These are phyloP conservation scores for Mormoops blainvillei DNA, from an alignment of 2,113 vertebrate genomes.

Conservation along the genomic window DNA sequence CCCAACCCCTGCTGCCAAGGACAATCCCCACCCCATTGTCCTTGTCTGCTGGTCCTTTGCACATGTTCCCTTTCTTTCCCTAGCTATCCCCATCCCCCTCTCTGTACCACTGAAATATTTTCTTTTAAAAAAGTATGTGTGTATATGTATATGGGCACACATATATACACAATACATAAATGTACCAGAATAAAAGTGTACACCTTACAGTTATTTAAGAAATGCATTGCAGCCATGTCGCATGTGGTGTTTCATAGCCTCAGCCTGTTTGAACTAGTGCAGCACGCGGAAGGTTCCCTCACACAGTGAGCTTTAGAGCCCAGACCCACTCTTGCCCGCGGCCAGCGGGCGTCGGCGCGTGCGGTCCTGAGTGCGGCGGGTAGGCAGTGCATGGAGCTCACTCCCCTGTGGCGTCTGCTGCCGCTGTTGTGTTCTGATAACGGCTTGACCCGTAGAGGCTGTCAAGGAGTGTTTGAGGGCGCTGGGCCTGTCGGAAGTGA, in stretches of 20 bases:
- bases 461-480: not conserved
- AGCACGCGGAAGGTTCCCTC: not conserved
- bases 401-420: not conserved
- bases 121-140: not conserved
- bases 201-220: not conserved
- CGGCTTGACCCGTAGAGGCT: not conserved
- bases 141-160: not conserved
- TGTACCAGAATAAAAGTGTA: not conserved
- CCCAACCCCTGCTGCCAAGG: no score
- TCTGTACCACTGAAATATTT: not conserved
- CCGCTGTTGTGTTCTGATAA: not conserved
- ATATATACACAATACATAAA: not conserved
- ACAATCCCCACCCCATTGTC: no score
- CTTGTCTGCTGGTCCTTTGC: no score
- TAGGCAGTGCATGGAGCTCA: not conserved
- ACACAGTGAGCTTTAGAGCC: not conserved
- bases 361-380: not conserved
- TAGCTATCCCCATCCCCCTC: no score
- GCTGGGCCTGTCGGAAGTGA: not conserved
- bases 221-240: not conserved
- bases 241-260: not conserved
- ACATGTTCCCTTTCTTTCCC: no score
- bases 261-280: not conserved
- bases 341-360: accelerated
- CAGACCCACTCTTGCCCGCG: no score